Evolutionary conservation across 2,888 invertebrate species (phyloP), one percentile per base, ranked within the genome.

Genomic region (Rhingia rostrata): DNA sequence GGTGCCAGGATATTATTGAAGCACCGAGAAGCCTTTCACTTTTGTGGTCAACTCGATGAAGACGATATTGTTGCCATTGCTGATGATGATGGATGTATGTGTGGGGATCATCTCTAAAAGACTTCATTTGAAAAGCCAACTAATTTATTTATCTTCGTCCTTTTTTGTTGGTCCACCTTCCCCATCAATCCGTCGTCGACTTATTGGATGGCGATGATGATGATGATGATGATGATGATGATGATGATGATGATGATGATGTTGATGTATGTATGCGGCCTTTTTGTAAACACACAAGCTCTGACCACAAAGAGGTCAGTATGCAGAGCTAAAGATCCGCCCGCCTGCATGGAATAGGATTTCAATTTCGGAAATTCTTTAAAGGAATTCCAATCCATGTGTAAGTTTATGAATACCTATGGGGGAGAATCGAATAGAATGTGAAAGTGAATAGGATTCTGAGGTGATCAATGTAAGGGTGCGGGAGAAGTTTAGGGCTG

Each of bases 21-120:
- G 66, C 70, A 70, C 84, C 60, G 51, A 75, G 84, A 79, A 80
- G 79, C 84, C 80, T 84, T 84, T 84, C 84, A 84, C 78, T 84
- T 70, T 80, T 84, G 84, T 53, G 83, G 78, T 78, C 73, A 69
- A 60, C 63, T 64, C 67, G 73, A 83, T 78, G 69, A 83, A 73
- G 67, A 78, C 41, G 64, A 64, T 64, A 49, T 56, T 39, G 49
- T 67, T 49, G 70, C 60, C 54, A 30, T 51, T 51, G 60, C 45
- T 63, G 64, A 61, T 63, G 60, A 72, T 83, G 78, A 83, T 78
- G 67, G 37, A 47, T 22, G 32, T 61, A 49, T 58, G 64, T 30
- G 43, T 39, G 33, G 10, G 58, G 10, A 41, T 30, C 49, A 53
- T 58, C 53, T 58, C 53, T 45, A 63, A 61, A 60, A 45, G 78